Evolutionary conservation across 2,113 vertebrate species (phyloP).

Genomic region (western clawed frog (Xenopus tropicalis)): DNA sequence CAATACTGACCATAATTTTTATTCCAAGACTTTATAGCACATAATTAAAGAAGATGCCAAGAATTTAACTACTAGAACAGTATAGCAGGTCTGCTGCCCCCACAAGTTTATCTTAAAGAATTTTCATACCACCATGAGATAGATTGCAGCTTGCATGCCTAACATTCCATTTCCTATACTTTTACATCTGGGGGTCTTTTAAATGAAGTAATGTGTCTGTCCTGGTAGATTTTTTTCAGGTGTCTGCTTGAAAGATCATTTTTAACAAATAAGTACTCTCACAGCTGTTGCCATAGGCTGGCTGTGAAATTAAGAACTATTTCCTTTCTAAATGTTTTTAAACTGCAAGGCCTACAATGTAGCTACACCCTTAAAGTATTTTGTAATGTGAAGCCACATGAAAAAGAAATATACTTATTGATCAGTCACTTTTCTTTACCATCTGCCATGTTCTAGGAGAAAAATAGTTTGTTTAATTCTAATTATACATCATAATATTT

Average conservation of each 20-base stretch:
- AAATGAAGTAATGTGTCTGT: conserved; percentile 46
- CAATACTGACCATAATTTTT: conserved; percentile 43
- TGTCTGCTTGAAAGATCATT: conserved; percentile 44
- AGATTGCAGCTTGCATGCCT: conserved; percentile 39
- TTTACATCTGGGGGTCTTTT: conserved; percentile 45
- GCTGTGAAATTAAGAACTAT: conserved; percentile 43
- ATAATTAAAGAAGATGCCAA: conserved; percentile 44
- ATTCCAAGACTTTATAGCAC: conserved; percentile 43
- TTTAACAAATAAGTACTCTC: conserved; percentile 38
- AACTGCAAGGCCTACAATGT: conserved; percentile 35
- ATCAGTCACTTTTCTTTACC: conserved; percentile 17
- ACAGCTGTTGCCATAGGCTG: conserved; percentile 41
- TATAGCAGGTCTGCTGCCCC: conserved; percentile 42
- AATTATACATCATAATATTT: too few species aligned
- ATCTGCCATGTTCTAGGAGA: neutral
- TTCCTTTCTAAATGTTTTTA: conserved; percentile 39
- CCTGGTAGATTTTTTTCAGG: conserved; percentile 33
- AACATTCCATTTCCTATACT: conserved; percentile 41
- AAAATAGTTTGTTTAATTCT: neutral
- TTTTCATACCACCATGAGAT: conserved; percentile 44
- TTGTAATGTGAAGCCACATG: conserved; percentile 33
- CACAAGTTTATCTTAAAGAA: conserved; percentile 46
- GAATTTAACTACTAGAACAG: conserved; percentile 45
- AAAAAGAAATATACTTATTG: conserved; percentile 30
- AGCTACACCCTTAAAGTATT: conserved; percentile 36